Conservation (phyloP, 2,888 invertebrate genomes). For the Drosophila hamatofila region DNA sequence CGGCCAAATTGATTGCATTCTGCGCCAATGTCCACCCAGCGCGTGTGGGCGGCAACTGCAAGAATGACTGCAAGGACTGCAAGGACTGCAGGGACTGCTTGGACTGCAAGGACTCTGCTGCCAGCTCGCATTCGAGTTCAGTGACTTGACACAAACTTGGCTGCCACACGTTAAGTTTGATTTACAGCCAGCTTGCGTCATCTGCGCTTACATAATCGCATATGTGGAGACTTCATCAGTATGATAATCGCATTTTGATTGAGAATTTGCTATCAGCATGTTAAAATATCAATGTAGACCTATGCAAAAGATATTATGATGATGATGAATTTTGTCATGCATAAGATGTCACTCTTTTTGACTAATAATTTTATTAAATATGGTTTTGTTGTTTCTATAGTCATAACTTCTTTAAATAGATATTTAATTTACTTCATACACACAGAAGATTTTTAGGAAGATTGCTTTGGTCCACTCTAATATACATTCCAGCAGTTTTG, state of each 20-base stretch:
- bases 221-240: conserved; percentile 16
- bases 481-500: no score
- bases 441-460: no score
- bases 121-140: conserved; percentile 57
- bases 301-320: background rate
- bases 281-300: background rate
- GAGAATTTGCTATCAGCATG: conserved; percentile 15
- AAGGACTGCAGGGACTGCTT: background rate
- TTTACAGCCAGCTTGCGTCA: conserved; percentile 50
- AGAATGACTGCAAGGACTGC: background rate
- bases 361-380: background rate
- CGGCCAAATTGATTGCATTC: conserved; percentile 67
- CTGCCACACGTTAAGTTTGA: conserved; percentile 10
- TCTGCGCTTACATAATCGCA: conserved; percentile 30
- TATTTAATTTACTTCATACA: no score
- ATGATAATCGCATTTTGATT: conserved; percentile 37
- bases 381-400: background rate
- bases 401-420: background rate
- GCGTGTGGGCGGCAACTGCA: conserved; percentile 27
- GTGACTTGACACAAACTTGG: conserved; percentile 59
- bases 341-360: no score
- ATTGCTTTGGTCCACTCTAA: background rate
- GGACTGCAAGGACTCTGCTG: conserved; percentile 7
- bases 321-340: background rate
- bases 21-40: conserved; percentile 41